A percentile compares a stretch with the other conserved stretches of the same genome.
phyloP scores from a whole-genome alignment of 2,888 invertebrate species.

The Diarsia brunnea region DNA sequence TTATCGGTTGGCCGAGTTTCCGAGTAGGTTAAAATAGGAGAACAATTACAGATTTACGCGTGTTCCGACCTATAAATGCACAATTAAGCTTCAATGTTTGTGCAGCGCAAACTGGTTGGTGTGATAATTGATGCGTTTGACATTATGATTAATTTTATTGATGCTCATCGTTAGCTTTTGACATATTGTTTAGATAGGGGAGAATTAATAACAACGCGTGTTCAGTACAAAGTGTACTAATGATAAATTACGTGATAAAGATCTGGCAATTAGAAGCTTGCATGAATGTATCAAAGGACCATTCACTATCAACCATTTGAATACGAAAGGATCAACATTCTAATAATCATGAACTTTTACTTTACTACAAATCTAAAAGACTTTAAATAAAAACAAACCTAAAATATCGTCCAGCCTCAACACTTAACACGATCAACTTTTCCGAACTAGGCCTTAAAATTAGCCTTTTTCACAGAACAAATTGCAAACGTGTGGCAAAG shows the following conservation, averaged over 20 bases:
- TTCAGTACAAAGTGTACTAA: conserved; percentile 35
- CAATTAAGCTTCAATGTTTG: conserved; percentile 67
- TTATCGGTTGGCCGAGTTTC: conserved; percentile 82
- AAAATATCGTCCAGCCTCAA: background rate
- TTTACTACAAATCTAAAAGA: background rate
- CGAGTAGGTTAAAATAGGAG: conserved; percentile 75
- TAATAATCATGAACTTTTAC: background rate
- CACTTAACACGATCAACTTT: background rate
- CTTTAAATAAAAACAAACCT: background rate
- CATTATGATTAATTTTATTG: conserved; percentile 57
- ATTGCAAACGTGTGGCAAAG: background rate
- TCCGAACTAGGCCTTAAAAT: background rate
- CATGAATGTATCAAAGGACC: conserved; percentile 6
- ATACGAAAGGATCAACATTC: background rate
- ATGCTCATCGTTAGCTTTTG: conserved; percentile 43
- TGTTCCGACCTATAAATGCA: conserved; percentile 74
- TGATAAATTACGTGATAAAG: conserved; percentile 41
- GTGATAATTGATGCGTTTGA: conserved; percentile 54
- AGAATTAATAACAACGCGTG: conserved; percentile 38
- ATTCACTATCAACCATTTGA: conserved; percentile 9
- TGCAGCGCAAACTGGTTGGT: conserved; percentile 45
- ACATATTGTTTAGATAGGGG: conserved; percentile 45
- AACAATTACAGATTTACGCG: conserved; percentile 78
- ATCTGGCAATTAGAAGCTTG: conserved; percentile 26
- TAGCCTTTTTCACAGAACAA: background rate